Conservation (phyloP, 2,888 invertebrate species). For the Cryptocephalus moraei region DNA sequence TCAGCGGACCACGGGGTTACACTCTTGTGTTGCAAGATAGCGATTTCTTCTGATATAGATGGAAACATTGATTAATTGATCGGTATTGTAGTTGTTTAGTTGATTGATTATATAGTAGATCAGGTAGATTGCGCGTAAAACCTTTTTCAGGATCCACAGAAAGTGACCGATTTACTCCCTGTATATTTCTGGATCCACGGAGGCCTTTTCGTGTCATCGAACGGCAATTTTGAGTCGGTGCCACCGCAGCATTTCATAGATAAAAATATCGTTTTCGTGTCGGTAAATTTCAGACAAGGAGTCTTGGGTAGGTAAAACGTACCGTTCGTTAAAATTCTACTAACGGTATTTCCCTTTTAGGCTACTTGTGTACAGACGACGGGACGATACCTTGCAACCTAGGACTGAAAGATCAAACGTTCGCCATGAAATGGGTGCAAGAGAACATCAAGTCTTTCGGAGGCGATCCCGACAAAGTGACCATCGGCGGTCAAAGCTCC, state of each 20-base stretch:
- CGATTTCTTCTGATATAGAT: no score
- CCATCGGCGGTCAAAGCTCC: slow-evolving; percentile 10
- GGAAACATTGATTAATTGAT: no score
- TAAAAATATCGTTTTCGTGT: slow-evolving; percentile 14
- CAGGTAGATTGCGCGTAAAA: no score
- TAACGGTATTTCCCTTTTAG: background rate
- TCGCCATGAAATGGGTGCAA: slow-evolving; percentile 20
- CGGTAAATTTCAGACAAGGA: slow-evolving; percentile 16
- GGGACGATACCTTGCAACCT: slow-evolving; percentile 8
- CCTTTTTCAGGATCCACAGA: slow-evolving; percentile 3
- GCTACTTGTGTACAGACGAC: slow-evolving; percentile 6
- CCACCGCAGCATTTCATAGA: slow-evolving; percentile 16
- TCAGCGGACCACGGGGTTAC: no score
- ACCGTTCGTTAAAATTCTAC: background rate
- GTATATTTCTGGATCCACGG: slow-evolving; percentile 24
- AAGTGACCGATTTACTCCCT: slow-evolving; percentile 5
- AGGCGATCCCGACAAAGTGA: slow-evolving; percentile 21
- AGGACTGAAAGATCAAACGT: slow-evolving; percentile 23
- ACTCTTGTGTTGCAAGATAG: no score
- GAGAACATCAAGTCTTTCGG: slow-evolving; percentile 21
- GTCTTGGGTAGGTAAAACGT: slow-evolving; percentile 10
- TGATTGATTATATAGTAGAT: no score
- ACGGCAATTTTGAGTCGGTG: slow-evolving; percentile 7
- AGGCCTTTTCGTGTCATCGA: slow-evolving; percentile 14
- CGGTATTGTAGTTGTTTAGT: no score